Percentiles rank a stretch among this genome's conserved stretches.
Evolutionary conservation across 1,140 invertebrate genomes (phyloP).

Genomic region (Hylyphantes graminicola): DNA sequence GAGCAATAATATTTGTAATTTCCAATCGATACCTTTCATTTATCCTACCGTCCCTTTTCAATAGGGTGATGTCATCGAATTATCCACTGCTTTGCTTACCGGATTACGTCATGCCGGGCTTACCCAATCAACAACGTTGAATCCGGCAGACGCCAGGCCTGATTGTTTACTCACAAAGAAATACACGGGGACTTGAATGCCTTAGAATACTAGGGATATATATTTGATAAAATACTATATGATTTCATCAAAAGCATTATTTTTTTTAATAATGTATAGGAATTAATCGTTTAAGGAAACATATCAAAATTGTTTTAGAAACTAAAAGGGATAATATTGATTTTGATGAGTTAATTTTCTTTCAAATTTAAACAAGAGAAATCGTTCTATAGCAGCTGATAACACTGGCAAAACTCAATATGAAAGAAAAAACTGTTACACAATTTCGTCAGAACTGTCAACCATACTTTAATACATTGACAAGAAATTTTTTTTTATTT

Average conservation of each 20-base stretch:
- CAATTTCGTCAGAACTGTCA: no score
- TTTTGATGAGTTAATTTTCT: no score
- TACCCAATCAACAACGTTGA: slow-evolving; percentile 5
- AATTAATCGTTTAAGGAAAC: no score
- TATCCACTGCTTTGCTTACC: neutral
- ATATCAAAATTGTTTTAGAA: no score
- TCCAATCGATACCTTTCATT: slow-evolving; percentile 34
- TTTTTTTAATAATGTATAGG: no score
- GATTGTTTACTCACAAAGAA: slow-evolving; percentile 42
- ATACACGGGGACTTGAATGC: neutral
- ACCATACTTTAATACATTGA: no score
- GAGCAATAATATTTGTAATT: neutral
- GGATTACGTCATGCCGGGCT: slow-evolving; percentile 26
- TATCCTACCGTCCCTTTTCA: slow-evolving; percentile 7
- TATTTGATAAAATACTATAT: neutral
- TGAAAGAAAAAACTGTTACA: no score
- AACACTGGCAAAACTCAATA: no score
- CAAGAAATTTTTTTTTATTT: no score
- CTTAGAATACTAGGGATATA: neutral
- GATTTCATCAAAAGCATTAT: neutral
- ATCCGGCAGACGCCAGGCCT: slow-evolving; percentile 23
- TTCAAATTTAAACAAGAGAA: no score
- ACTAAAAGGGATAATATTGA: no score
- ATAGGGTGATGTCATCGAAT: slow-evolving; percentile 43
- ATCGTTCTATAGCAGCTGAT: no score